Percentiles rank a stretch among this genome's conserved stretches.
Evolutionary conservation across 2,797 vertebrate species (phyloP).

Genomic region (Trachops cirrhosus): DNA sequence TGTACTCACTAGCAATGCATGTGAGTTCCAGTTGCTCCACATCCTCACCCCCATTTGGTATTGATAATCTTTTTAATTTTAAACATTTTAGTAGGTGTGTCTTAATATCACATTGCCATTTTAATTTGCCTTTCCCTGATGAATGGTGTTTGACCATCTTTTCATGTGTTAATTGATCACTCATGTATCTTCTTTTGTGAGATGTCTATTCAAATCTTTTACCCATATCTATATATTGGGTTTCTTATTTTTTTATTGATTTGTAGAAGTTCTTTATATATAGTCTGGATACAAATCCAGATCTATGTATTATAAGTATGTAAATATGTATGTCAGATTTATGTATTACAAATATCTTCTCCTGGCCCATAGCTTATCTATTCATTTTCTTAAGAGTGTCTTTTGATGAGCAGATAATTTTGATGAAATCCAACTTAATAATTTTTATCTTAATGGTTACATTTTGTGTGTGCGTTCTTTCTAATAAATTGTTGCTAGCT

Average conservation of each 20-base stretch:
- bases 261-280: neutral
- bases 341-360: neutral
- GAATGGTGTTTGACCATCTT: neutral
- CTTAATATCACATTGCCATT: neutral
- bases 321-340: neutral
- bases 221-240: neutral
- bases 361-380: neutral
- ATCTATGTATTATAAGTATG: neutral
- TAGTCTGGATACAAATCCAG: neutral
- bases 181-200: neutral
- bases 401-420: neutral
- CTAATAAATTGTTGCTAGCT: neutral
- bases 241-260: neutral
- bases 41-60: neutral
- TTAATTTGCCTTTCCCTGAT: neutral
- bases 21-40: neutral
- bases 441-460: neutral
- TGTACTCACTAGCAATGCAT: neutral
- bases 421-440: neutral
- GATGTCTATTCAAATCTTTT: conserved; percentile 24
- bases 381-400: neutral
- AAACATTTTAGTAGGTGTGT: neutral
- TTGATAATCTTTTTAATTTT: neutral
- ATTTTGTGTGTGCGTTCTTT: neutral
- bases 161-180: neutral